A percentile compares a stretch with the other conserved stretches of the same genome.
Evolutionary conservation across 2,113 vertebrate species (phyloP).

Genomic region (Spilogale gracilis): DNA sequence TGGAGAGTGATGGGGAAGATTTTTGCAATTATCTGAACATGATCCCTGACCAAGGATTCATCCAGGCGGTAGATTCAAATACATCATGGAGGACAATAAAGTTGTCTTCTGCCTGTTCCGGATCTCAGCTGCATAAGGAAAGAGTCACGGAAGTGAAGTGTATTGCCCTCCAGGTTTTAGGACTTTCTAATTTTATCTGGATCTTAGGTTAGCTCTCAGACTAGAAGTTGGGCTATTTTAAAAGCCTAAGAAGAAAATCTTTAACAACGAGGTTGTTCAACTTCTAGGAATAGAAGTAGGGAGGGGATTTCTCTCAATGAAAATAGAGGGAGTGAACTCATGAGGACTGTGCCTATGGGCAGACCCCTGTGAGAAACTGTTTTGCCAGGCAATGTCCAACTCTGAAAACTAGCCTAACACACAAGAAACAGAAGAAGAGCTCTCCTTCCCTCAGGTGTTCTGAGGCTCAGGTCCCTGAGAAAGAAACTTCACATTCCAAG

Average conservation of each 20-base stretch:
- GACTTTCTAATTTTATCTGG: conserved; percentile 28
- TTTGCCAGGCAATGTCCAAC: neutral
- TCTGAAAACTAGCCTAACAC: neutral
- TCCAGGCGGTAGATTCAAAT: neutral
- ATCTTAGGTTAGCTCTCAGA: neutral
- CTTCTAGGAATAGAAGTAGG: neutral
- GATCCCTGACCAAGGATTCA: neutral
- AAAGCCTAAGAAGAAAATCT: neutral
- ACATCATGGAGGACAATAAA: neutral
- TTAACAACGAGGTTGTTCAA: neutral
- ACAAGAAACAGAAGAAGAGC: neutral
- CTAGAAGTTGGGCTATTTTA: neutral
- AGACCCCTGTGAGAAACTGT: neutral
- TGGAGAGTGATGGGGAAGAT: neutral
- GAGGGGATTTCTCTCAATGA: neutral
- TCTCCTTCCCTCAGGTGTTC: neutral
- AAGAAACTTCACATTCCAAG: neutral
- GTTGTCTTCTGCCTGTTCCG: neutral
- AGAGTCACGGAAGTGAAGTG: neutral
- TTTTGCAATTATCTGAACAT: neutral
- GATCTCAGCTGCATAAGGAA: neutral
- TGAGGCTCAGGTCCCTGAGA: neutral
- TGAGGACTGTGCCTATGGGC: neutral
- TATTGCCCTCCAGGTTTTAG: neutral
- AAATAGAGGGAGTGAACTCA: neutral